Evolutionary conservation across 2,888 invertebrate species (phyloP).

Genomic region (Melanostoma mellinum): DNA sequence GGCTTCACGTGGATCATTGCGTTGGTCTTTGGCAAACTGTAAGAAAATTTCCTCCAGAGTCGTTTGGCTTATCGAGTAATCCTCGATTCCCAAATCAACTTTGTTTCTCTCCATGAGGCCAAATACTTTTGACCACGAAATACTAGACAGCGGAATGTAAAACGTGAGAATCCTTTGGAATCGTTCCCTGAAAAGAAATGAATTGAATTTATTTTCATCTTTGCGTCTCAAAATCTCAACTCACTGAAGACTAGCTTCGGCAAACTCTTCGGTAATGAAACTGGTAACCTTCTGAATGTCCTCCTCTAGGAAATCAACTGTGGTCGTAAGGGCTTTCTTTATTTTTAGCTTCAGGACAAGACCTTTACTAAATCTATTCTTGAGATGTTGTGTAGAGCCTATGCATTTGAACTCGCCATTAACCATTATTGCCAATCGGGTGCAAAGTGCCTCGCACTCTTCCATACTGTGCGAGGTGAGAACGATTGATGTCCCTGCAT

Average conservation of each 20-base stretch:
- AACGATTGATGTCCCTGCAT: conserved; percentile 88
- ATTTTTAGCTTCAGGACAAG: conserved; percentile 78
- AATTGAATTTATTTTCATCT: conserved; percentile 75
- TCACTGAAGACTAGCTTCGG: conserved; percentile 77
- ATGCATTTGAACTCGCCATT: conserved; percentile 88
- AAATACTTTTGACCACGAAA: conserved; percentile 88
- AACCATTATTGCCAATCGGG: conserved; percentile 89
- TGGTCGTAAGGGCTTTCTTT: conserved; percentile 61
- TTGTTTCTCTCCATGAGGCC: conserved; percentile 87
- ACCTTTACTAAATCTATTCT: conserved; percentile 86
- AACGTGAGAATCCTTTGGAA: conserved; percentile 88
- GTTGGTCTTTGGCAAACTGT: conserved; percentile 85
- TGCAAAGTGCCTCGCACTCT: conserved; percentile 91
- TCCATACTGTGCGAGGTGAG: conserved; percentile 92
- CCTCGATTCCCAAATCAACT: conserved; percentile 85
- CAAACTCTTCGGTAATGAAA: conserved; percentile 77
- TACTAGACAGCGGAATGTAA: conserved; percentile 84
- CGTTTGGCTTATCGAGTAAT: conserved; percentile 91
- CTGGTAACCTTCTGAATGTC: conserved; percentile 75
- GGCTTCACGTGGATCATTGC: conserved; percentile 32
- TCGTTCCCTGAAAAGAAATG: conserved; percentile 84
- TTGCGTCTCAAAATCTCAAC: conserved; percentile 32
- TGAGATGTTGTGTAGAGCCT: conserved; percentile 89
- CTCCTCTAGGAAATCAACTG: conserved; percentile 73
- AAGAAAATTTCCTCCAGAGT: conserved; percentile 91